Conservation (phyloP, 1,140 invertebrate genomes). For the Rhagoletis zephyria region DNA sequence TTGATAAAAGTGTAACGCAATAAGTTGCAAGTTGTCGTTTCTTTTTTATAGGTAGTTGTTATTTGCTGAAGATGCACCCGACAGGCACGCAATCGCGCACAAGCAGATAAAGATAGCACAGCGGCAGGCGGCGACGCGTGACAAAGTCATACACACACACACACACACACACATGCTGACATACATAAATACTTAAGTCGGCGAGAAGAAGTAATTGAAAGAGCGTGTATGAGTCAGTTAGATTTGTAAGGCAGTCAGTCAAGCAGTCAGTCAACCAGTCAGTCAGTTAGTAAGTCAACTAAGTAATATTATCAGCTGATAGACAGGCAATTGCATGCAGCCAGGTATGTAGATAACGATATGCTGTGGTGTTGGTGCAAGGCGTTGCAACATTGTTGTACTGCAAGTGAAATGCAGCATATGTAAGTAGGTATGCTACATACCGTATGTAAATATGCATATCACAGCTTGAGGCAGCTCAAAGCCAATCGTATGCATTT, state of each 20-base stretch:
- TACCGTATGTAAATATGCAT: not conserved
- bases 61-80: constrained; percentile 6
- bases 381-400: not conserved
- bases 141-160: not conserved
- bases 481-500: not conserved
- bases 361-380: not conserved
- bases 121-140: constrained; percentile 11
- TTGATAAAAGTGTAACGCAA: constrained; percentile 52
- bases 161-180: not conserved
- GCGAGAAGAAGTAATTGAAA: not conserved
- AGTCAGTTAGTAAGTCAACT: not conserved
- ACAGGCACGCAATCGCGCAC: constrained; percentile 9
- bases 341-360: constrained; percentile 12
- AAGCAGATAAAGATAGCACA: constrained; percentile 25
- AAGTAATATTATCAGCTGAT: not conserved
- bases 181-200: not conserved
- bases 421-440: too few species aligned
- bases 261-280: not conserved
- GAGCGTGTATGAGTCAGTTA: not conserved
- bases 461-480: not conserved
- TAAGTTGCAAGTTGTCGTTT: constrained; percentile 6
- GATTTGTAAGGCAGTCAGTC: not conserved
- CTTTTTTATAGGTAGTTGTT: not conserved
- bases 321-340: not conserved
- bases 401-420: too few species aligned